These are phyloP conservation scores for Plutella xylostella DNA, from an alignment of 2,888 invertebrate species.

Conservation along the genomic window DNA sequence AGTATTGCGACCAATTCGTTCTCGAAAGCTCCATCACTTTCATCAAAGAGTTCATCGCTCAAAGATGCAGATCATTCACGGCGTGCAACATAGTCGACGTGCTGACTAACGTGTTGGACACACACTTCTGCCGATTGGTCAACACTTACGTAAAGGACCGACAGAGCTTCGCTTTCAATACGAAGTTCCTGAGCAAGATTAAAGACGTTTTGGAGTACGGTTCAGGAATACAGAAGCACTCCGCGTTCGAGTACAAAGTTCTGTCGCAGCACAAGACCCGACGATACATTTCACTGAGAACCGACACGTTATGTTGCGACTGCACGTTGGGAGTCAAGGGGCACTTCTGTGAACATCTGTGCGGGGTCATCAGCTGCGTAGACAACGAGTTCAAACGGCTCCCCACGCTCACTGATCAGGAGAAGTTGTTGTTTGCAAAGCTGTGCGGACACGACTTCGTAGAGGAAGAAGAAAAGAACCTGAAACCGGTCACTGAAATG, in stretches of 20 bases:
- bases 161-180: slow-evolving; percentile 12
- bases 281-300: slow-evolving; percentile 19
- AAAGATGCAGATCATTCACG: slow-evolving; percentile 23
- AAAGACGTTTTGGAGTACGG: slow-evolving; percentile 10
- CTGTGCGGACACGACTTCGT: not conserved
- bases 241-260: slow-evolving; percentile 17
- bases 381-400: slow-evolving; percentile 14
- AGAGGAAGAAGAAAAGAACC: not conserved
- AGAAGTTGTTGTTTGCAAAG: slow-evolving; percentile 16
- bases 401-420: slow-evolving; percentile 16
- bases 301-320: slow-evolving; percentile 27
- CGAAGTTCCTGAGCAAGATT: slow-evolving; percentile 17
- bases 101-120: slow-evolving; percentile 25
- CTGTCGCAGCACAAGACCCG: slow-evolving; percentile 6
- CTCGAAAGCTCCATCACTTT: slow-evolving; percentile 19
- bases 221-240: slow-evolving; percentile 10
- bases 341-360: slow-evolving; percentile 28
- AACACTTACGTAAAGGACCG: not conserved
- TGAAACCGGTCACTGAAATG: not conserved
- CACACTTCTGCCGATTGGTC: slow-evolving; percentile 19
- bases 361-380: slow-evolving; percentile 18
- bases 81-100: slow-evolving; percentile 26
- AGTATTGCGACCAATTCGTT: slow-evolving; percentile 8
- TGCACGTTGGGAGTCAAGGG: slow-evolving; percentile 24
- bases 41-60: slow-evolving; percentile 19